Percentiles rank a stretch among this genome's conserved stretches.
phyloP scores from a whole-genome alignment of 2,888 invertebrate species.

The Syritta pipiens region DNA sequence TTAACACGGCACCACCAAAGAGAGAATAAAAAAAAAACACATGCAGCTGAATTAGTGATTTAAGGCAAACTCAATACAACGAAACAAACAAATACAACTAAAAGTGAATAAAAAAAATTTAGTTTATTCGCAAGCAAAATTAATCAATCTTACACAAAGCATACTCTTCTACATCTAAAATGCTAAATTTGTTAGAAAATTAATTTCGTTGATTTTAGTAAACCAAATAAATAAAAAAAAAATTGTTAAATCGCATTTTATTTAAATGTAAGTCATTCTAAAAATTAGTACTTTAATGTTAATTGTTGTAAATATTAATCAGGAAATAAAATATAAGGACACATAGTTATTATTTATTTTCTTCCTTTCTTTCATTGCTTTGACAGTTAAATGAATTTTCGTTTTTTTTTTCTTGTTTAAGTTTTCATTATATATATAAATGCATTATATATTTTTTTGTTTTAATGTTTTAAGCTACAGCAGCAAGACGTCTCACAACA shows the following conservation, averaged over 20 bases:
- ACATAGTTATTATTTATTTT: constrained; percentile 62
- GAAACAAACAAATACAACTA: constrained; percentile 58
- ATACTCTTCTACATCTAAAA: constrained; percentile 45
- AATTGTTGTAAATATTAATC: constrained; percentile 56
- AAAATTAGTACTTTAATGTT: constrained; percentile 50
- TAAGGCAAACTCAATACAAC: constrained; percentile 39
- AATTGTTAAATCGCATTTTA: constrained; percentile 14
- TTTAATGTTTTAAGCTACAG: constrained; percentile 54
- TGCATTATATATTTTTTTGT: constrained; percentile 28
- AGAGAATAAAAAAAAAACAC: constrained; percentile 9
- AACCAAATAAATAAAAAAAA: constrained; percentile 19
- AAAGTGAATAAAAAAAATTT: constrained; percentile 46
- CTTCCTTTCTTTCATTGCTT: constrained; percentile 54
- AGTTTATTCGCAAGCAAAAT: constrained; percentile 62
- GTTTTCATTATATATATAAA: constrained; percentile 44
- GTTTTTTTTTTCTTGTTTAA: constrained; percentile 16
- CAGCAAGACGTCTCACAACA: constrained; percentile 71
- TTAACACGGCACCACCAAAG: constrained; percentile 8
- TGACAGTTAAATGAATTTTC: constrained; percentile 51
- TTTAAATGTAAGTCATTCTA: constrained; percentile 28
- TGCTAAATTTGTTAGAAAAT: constrained; percentile 46
- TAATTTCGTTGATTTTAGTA: constrained; percentile 15
- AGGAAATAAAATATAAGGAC: constrained; percentile 69
- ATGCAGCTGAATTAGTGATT: constrained; percentile 59
- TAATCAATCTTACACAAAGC: constrained; percentile 37